Evolutionary conservation across 2,888 invertebrate genomes (phyloP).

Genomic region (Erynnis tages): DNA sequence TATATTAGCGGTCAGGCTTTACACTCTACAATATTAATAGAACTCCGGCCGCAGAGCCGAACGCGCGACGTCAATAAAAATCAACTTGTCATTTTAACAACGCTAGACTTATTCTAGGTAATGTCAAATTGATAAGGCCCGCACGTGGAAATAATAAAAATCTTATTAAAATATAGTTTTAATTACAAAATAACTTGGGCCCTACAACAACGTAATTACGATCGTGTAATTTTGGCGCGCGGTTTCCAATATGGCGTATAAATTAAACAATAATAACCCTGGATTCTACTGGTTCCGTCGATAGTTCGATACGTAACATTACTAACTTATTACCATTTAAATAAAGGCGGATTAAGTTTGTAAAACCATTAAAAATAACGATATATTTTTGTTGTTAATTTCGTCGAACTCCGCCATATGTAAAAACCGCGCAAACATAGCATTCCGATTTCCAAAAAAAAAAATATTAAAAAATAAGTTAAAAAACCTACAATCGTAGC

Average conservation of each 20-base stretch:
- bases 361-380: conserved; percentile 35
- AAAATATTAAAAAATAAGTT: conserved; percentile 39
- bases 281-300: conserved; percentile 1
- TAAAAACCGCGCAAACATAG: conserved; percentile 16
- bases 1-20: no score
- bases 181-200: conserved; percentile 34
- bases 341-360: conserved; percentile 18
- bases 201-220: conserved; percentile 15
- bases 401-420: conserved; percentile 4
- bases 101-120: conserved; percentile 75
- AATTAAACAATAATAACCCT: background rate
- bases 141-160: conserved; percentile 31
- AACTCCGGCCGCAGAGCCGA: conserved; percentile 19
- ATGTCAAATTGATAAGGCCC: conserved; percentile 70
- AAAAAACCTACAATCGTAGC: conserved; percentile 47
- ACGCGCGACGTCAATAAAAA: conserved; percentile 24
- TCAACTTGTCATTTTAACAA: conserved; percentile 76
- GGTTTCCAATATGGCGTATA: conserved; percentile 26
- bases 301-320: conserved; percentile 2
- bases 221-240: conserved; percentile 12
- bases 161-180: conserved; percentile 30
- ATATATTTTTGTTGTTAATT: conserved; percentile 25
- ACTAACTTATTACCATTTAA: conserved; percentile 15
- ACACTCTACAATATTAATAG: conserved; percentile 34
- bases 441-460: conserved; percentile 26